Conservation (phyloP, 2,888 invertebrate genomes). For the Temnothorax unifasciatus region DNA sequence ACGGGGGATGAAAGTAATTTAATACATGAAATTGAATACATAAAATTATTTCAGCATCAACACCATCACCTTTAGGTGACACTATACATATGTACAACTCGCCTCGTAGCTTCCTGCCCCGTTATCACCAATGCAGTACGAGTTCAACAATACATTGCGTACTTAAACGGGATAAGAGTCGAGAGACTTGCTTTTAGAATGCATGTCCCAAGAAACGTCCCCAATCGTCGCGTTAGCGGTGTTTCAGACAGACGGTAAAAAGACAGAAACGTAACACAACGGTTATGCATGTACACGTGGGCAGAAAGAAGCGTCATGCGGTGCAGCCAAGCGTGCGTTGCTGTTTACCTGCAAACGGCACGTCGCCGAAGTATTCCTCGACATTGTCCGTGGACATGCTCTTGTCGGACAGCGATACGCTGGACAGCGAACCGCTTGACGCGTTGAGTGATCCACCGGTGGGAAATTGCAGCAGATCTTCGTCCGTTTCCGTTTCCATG, state of each 20-base stretch:
- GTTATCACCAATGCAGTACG: neutral
- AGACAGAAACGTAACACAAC: slow-evolving; percentile 84
- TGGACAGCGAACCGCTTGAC: slow-evolving; percentile 92
- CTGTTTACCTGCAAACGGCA: slow-evolving; percentile 94
- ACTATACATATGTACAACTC: slow-evolving; percentile 37
- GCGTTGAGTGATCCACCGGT: slow-evolving; percentile 86
- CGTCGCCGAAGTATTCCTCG: slow-evolving; percentile 94
- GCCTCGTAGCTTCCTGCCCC: neutral
- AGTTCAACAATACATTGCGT: slow-evolving; percentile 1
- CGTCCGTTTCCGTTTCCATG: slow-evolving; percentile 94
- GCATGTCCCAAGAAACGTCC: slow-evolving; percentile 35
- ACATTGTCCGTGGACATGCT: slow-evolving; percentile 94
- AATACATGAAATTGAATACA: neutral
- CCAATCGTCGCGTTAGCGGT: slow-evolving; percentile 59
- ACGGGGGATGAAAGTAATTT: neutral
- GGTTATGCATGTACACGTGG: slow-evolving; percentile 85
- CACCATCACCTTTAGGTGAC: neutral
- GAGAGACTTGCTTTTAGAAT: slow-evolving; percentile 18
- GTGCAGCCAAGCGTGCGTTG: slow-evolving; percentile 86
- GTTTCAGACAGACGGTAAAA: slow-evolving; percentile 79
- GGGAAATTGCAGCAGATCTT: slow-evolving; percentile 87
- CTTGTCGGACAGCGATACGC: slow-evolving; percentile 91
- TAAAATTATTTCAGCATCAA: neutral
- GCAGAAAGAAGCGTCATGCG: slow-evolving; percentile 86
- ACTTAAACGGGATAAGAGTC: slow-evolving; percentile 2